Evolutionary conservation across 2,113 vertebrate genomes (phyloP), one percentile per base, ranked within the genome.

Genomic region (Aix galericulata): DNA sequence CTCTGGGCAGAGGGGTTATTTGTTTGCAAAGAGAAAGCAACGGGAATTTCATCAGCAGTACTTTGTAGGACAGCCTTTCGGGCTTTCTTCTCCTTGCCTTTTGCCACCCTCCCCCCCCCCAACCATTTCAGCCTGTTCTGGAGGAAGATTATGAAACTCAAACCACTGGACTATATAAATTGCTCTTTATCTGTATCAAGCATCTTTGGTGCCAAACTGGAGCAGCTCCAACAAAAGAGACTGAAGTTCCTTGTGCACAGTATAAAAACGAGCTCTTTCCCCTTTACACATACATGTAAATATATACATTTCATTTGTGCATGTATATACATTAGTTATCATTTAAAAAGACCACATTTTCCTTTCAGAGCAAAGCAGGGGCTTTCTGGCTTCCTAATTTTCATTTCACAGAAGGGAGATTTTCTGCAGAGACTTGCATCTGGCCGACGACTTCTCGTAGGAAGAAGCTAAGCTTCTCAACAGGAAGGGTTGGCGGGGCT

Each of bases 231-330:
- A 62, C 8, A 77, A 20, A 6, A 88, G 8, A 93, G 93, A 50
- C 31, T 21, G 11, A 10, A 83, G 34, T 18, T 84, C 50, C 38
- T 48, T 42, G 5, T 32, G 20, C 18, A 58, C 20, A 9, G 18
- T 27, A 27, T 11, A 38, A 63, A 40, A 38, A 0, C 4, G 62
- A 44, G 17, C 34, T 48, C 18, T 2, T n/a, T 3, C 29, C 1
- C 85, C 23, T 25, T 86, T 34, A 59, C 7, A 82, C 6, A 76
- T 8, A 17, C 6, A 64, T 1, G 31, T 7, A 50, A 58, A 63
- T 9, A 14, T 31, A 66, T 3, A 60, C 20, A 22, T 48, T 48
- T 22, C 9, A 48, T 48, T 48, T 1, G n/a, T 5, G 36, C 52
- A 56, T 56, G 31, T 32, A 31, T 4, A 38, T n/a, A 23, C 7